A percentile compares a stretch with the other conserved stretches of the same genome.
These are phyloP conservation scores for Aramus guarauna DNA, from an alignment of 2,113 vertebrate species.

Conservation along the genomic window DNA sequence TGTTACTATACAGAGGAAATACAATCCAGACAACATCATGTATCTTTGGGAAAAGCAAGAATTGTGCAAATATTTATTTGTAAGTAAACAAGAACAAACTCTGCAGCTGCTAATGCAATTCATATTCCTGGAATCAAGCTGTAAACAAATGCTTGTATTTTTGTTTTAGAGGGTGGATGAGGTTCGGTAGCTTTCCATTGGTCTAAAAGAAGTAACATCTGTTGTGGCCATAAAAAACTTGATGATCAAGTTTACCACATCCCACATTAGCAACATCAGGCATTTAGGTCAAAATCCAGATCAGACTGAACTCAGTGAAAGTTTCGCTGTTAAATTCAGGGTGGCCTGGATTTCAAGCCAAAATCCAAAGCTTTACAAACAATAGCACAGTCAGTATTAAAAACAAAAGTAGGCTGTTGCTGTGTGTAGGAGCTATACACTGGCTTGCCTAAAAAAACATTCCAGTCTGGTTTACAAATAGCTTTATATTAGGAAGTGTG, in stretches of 20 bases:
- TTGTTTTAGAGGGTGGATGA: conserved; percentile 54
- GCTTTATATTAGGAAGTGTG: background rate
- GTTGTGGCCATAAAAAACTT: conserved; percentile 56
- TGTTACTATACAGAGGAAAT: background rate
- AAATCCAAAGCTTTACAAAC: conserved; percentile 20
- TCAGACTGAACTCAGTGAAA: background rate
- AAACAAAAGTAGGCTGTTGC: background rate
- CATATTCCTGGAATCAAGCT: conserved; percentile 31
- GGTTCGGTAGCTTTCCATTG: conserved; percentile 45
- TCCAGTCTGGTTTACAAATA: background rate
- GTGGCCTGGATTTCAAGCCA: conserved; percentile 12
- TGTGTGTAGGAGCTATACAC: background rate
- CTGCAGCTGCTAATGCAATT: conserved; percentile 28
- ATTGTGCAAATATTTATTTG: background rate
- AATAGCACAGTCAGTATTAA: background rate
- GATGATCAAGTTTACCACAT: conserved; percentile 60
- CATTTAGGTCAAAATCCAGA: conserved; percentile 21
- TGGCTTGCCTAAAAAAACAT: background rate
- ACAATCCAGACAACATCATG: background rate
- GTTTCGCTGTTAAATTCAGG: background rate
- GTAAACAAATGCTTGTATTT: conserved; percentile 60
- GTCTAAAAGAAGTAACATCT: conserved; percentile 57
- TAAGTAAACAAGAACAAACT: conserved; percentile 22
- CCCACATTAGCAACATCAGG: conserved; percentile 44
- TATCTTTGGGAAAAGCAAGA: background rate